phyloP scores from a whole-genome alignment of 1,140 invertebrate species.

The Antheraea pernyi region DNA sequence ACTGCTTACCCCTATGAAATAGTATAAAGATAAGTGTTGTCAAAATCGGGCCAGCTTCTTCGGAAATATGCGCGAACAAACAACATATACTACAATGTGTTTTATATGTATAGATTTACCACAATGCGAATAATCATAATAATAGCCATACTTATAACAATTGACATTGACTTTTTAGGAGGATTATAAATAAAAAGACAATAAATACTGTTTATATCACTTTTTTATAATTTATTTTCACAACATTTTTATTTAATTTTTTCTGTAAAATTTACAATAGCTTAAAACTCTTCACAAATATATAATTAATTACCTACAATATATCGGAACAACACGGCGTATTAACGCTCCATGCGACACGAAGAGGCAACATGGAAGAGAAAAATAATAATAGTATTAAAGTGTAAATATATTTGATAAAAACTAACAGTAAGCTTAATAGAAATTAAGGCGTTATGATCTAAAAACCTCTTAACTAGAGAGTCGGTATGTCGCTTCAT shows the following conservation, averaged over 20 bases:
- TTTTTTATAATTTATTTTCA: slow-evolving; percentile 79
- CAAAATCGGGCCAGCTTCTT: too few species aligned
- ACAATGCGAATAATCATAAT: too few species aligned
- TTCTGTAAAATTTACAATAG: slow-evolving; percentile 80
- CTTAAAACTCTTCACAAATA: slow-evolving; percentile 79
- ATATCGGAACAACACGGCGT: slow-evolving; percentile 62
- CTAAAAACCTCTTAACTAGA: slow-evolving; percentile 64
- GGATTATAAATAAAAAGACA: slow-evolving; percentile 47
- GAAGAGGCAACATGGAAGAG: slow-evolving; percentile 70
- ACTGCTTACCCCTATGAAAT: too few species aligned
- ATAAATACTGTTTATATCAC: slow-evolving; percentile 73
- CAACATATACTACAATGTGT: too few species aligned
- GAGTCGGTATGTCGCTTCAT: slow-evolving; percentile 54
- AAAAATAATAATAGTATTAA: slow-evolving; percentile 57
- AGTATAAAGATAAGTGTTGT: too few species aligned
- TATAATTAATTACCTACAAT: slow-evolving; percentile 42
- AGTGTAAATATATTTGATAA: slow-evolving; percentile 70
- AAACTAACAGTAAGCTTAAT: slow-evolving; percentile 67
- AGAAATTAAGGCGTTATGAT: slow-evolving; percentile 57
- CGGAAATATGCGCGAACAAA: too few species aligned
- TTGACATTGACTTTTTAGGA: background rate
- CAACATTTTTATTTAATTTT: slow-evolving; percentile 77
- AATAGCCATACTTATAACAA: too few species aligned
- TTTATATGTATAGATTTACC: too few species aligned
- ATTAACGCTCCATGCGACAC: slow-evolving; percentile 39